Evolutionary conservation across 2,888 invertebrate genomes (phyloP).

Genomic region (Pelosia muscerda): DNA sequence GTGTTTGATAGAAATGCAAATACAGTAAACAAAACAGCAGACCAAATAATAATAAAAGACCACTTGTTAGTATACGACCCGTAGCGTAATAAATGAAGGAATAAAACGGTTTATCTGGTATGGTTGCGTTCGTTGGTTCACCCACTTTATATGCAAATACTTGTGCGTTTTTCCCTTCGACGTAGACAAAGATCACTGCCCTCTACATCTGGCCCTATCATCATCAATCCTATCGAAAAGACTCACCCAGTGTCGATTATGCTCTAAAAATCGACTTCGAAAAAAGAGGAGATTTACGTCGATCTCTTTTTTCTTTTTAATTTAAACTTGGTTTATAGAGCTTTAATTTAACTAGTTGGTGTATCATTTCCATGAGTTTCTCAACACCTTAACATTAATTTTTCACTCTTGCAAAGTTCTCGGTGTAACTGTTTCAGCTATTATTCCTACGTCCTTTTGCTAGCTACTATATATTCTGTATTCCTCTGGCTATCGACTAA

Average conservation of each 20-base stretch:
- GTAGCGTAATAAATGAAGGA: background rate
- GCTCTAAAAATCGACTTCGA: background rate
- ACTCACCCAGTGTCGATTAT: background rate
- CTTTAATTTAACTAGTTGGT: background rate
- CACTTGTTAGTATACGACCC: background rate
- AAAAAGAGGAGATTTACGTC: too few relatives aligned
- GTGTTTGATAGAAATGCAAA: background rate
- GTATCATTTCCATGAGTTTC: too few relatives aligned
- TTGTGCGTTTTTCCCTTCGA: slow-evolving; percentile 1
- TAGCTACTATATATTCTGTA: background rate
- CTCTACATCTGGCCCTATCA: background rate
- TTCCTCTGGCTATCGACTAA: background rate
- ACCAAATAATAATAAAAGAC: background rate
- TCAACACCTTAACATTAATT: background rate
- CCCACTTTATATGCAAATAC: slow-evolving; percentile 4
- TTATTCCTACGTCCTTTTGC: background rate
- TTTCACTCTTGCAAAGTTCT: too few relatives aligned
- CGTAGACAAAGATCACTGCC: background rate
- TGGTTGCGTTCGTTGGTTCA: background rate
- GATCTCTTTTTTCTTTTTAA: too few relatives aligned
- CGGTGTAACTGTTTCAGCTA: too few relatives aligned
- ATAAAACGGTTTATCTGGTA: background rate
- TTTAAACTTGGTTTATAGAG: too few relatives aligned
- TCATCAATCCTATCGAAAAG: slow-evolving; percentile 3
- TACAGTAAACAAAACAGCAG: background rate